Evolutionary conservation across 2,888 invertebrate species (phyloP), one percentile per base, ranked within the genome.

Genomic region (Troides helena): DNA sequence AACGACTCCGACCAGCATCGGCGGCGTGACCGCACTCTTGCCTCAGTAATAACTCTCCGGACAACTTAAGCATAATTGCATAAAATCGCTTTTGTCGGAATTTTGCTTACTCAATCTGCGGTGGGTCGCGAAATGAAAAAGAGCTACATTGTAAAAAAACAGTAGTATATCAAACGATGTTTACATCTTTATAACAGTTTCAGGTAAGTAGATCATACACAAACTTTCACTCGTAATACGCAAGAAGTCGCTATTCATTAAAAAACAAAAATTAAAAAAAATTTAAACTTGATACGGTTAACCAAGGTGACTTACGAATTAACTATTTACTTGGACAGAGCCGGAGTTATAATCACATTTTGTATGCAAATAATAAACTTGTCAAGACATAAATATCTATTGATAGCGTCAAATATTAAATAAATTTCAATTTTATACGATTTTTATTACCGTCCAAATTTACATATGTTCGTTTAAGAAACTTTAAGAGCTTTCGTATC

Each of bases 31-130:
- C 83, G 84, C 82, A 80, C 82, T 82, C 83, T 82, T 81, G 80
- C 83, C 85, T 85, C 85, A 85, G 90, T 89, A 90, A 90, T 89
- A 88, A 88, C 85, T 86, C 87, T 81, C 80, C 82, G 81, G 82
- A 83, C 85, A 86, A 89, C 84, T 86, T 86, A 84, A 85, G 80
- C 84, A 87, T 89, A 90, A 90, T 90, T 90, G 89, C 89, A 88
- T 87, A 85, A 89, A 89, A 90, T 87, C 87, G 88, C 86, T 88
- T 89, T 89, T 86, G 88, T 87, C 80, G 87, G 89, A 86, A 89
- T 87, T 87, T 80, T 81, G 83, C 88, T 88, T 87, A 85, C 87
- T 84, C 86, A 86, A 89, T 81, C 81, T 84, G 80, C 76, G 81
- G 84, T 85, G 82, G 85, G 85, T 85, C 85, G 21, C 57, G 21